A percentile compares a stretch with the other conserved stretches of the same genome.
These are phyloP conservation scores for Ivindomyrus marchei DNA, from an alignment of 2,113 vertebrate genomes.

Conservation along the genomic window DNA sequence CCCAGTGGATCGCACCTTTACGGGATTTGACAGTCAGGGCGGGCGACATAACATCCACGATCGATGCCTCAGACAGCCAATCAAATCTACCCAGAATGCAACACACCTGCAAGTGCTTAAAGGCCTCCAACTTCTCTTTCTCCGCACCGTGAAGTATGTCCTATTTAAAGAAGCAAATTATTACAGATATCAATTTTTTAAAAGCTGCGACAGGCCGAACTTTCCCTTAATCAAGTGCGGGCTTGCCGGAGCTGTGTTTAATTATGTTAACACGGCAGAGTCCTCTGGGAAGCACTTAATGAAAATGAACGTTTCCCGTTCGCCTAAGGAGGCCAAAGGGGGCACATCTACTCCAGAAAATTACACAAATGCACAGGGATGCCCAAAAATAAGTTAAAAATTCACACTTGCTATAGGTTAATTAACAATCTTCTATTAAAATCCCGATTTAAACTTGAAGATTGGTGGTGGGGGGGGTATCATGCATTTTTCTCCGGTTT, in stretches of 20 bases:
- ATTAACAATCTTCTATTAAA: background rate
- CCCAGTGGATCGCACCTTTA: background rate
- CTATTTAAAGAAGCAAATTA: background rate
- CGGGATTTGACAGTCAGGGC: background rate
- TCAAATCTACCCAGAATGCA: background rate
- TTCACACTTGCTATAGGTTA: background rate
- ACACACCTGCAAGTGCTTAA: background rate
- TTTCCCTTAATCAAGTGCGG: slow-evolving; percentile 16
- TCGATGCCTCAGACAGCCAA: background rate
- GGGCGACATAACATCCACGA: background rate
- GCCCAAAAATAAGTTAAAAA: background rate
- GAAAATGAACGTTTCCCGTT: slow-evolving; percentile 8
- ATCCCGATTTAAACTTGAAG: background rate
- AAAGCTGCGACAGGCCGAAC: background rate
- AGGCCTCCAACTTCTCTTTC: background rate
- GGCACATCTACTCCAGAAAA: background rate
- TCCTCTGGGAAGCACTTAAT: slow-evolving; percentile 12
- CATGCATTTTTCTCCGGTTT: background rate
- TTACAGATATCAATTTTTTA: slow-evolving; percentile 12
- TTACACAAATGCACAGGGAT: background rate
- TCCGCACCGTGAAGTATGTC: background rate
- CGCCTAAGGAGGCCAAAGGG: slow-evolving; percentile 7
- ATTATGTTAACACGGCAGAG: slow-evolving; percentile 2
- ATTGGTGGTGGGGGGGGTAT: background rate
- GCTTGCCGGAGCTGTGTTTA: slow-evolving; percentile 3